phyloP scores from a whole-genome alignment of 2,888 invertebrate species.

The Heliconius ismenius region DNA sequence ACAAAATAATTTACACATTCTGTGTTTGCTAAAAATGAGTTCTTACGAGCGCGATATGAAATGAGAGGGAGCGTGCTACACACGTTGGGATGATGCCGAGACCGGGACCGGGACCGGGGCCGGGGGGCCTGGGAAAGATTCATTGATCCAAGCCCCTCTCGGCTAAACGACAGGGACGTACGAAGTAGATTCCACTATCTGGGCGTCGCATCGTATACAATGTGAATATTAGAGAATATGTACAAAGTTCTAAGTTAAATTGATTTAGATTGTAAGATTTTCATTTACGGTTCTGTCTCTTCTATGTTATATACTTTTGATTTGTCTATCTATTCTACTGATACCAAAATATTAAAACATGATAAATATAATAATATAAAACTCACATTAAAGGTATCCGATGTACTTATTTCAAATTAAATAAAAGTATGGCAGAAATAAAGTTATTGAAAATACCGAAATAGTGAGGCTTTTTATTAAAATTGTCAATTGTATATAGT shows the following conservation, averaged over 20 bases:
- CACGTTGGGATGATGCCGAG: slow-evolving; percentile 61
- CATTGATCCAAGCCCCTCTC: slow-evolving; percentile 79
- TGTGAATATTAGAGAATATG: slow-evolving; percentile 14
- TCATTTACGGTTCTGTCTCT: too few species aligned
- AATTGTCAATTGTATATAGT: slow-evolving; percentile 2
- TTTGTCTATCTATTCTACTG: not conserved
- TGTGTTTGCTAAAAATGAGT: slow-evolving; percentile 14
- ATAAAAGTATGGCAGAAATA: not conserved
- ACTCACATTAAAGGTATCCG: not conserved
- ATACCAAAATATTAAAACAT: not conserved
- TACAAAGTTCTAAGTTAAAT: not conserved
- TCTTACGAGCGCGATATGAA: slow-evolving; percentile 42
- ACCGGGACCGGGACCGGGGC: slow-evolving; percentile 56
- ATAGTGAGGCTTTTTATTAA: slow-evolving; percentile 14
- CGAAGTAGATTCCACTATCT: slow-evolving; percentile 52
- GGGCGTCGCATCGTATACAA: slow-evolving; percentile 50
- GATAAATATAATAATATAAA: not conserved
- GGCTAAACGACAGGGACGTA: slow-evolving; percentile 69
- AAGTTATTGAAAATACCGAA: slow-evolving; percentile 12
- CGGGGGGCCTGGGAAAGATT: slow-evolving; percentile 73
- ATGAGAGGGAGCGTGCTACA: slow-evolving; percentile 55
- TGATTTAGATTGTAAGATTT: not conserved
- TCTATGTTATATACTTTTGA: not conserved
- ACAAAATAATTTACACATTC: slow-evolving; percentile 10
- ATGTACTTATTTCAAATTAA: not conserved